Percentiles rank a stretch among this genome's conserved stretches.
These are phyloP conservation scores for Lagocephalus sceleratus DNA, from an alignment of 2,797 vertebrate genomes.

Conservation along the genomic window DNA sequence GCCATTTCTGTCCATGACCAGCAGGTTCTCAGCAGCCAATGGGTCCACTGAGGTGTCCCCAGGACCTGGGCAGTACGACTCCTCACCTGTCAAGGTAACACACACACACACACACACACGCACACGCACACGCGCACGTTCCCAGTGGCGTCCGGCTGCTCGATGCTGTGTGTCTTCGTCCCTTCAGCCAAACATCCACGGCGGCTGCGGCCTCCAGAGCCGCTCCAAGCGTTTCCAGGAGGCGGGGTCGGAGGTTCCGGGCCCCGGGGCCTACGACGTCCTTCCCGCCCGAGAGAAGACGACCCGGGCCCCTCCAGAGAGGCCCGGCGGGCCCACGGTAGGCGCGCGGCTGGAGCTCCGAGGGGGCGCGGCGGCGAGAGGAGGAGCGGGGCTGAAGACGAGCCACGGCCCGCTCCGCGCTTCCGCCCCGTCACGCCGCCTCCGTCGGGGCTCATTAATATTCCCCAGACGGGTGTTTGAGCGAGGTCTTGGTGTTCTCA, in stretches of 20 bases:
- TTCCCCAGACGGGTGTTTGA: too few species aligned
- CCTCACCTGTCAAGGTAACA: constrained; percentile 41
- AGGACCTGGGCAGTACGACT: constrained; percentile 70
- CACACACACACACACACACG: constrained; percentile 1
- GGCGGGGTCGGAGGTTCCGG: constrained; percentile 54
- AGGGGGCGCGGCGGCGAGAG: constrained; percentile 8
- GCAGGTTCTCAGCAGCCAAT: constrained; percentile 42
- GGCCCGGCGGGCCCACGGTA: constrained; percentile 36
- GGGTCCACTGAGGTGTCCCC: constrained; percentile 36
- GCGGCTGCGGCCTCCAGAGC: constrained; percentile 71
- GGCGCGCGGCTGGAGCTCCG: constrained; percentile 19
- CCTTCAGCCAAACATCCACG: constrained; percentile 60
- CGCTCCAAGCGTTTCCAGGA: constrained; percentile 69
- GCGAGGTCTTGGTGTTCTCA: too few species aligned
- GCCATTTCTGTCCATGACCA: constrained; percentile 69
- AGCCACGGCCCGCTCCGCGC: too few species aligned
- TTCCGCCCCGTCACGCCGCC: too few species aligned
- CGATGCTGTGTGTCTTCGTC: not conserved
- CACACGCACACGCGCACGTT: not conserved
- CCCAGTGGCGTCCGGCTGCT: constrained; percentile 4
- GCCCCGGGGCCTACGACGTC: constrained; percentile 69
- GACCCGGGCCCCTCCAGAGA: constrained; percentile 5
- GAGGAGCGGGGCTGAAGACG: not conserved
- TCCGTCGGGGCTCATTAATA: too few species aligned
- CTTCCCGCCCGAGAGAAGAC: constrained; percentile 18